phyloP scores from a whole-genome alignment of 2,888 invertebrate genomes.

The Panzeria rudis region DNA sequence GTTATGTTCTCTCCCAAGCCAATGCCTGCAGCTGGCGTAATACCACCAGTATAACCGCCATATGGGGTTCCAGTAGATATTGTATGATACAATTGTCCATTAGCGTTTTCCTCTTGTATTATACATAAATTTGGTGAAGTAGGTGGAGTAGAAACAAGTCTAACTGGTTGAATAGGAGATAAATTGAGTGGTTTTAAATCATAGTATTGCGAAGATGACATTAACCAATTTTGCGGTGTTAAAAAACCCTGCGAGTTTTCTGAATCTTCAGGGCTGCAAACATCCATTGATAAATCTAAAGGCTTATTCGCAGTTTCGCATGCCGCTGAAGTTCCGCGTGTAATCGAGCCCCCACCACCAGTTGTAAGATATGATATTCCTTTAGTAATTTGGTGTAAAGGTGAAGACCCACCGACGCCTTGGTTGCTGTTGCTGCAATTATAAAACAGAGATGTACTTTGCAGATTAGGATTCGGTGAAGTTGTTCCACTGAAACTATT shows the following conservation, averaged over 20 bases:
- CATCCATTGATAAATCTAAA: slow-evolving; percentile 83
- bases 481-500: slow-evolving; percentile 81
- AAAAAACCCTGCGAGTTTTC: slow-evolving; percentile 46
- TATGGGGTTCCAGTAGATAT: slow-evolving; percentile 80
- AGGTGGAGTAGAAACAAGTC: slow-evolving; percentile 83
- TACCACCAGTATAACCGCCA: slow-evolving; percentile 80
- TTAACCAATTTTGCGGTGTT: slow-evolving; percentile 79
- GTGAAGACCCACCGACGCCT: slow-evolving; percentile 83
- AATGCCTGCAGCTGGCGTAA: slow-evolving; percentile 67
- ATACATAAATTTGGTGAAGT: slow-evolving; percentile 87
- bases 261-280: slow-evolving; percentile 75
- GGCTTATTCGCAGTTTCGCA: slow-evolving; percentile 82
- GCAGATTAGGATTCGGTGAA: slow-evolving; percentile 82
- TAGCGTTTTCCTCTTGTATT: slow-evolving; percentile 90
- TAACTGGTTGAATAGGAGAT: slow-evolving; percentile 82
- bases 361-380: slow-evolving; percentile 91
- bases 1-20: slow-evolving; percentile 70
- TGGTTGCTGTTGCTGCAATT: slow-evolving; percentile 78
- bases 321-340: slow-evolving; percentile 88
- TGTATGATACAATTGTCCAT: slow-evolving; percentile 82
- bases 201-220: slow-evolving; percentile 79
- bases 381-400: slow-evolving; percentile 87
- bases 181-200: slow-evolving; percentile 83
- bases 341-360: slow-evolving; percentile 88
- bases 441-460: slow-evolving; percentile 76